These are phyloP conservation scores for Drosophila malerkotliana DNA, from an alignment of 1,140 invertebrate genomes.

Conservation along the genomic window DNA sequence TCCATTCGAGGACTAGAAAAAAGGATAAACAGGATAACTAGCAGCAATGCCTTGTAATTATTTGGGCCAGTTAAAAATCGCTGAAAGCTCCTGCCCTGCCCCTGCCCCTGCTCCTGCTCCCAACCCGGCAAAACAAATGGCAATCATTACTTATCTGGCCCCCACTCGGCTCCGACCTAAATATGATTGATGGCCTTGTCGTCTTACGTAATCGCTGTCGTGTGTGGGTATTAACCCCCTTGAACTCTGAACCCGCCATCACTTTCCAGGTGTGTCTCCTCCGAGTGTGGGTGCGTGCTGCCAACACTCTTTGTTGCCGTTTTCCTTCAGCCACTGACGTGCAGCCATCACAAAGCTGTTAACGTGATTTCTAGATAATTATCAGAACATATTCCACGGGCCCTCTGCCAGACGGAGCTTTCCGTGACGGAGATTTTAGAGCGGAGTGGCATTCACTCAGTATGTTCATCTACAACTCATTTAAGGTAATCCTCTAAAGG, in stretches of 20 bases:
- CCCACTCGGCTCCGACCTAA: conserved; percentile 41
- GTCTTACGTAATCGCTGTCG: conserved; percentile 78
- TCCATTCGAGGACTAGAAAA: neutral
- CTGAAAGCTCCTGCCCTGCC: neutral
- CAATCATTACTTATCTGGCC: conserved; percentile 41
- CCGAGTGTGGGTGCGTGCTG: conserved; percentile 12
- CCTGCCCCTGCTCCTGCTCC: no score
- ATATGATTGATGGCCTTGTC: conserved; percentile 80
- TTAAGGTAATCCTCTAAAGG: no score
- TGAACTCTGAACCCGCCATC: conserved; percentile 33
- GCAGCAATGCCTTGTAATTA: conserved; percentile 27
- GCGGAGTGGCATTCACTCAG: no score
- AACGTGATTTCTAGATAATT: conserved; percentile 52
- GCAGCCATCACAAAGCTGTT: conserved; percentile 58
- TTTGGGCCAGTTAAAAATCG: conserved; percentile 42
- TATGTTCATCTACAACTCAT: no score
- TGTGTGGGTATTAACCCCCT: conserved; percentile 34
- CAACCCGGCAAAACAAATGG: conserved; percentile 20
- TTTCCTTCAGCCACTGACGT: conserved; percentile 49
- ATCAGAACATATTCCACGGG: conserved; percentile 61
- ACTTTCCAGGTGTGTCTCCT: conserved; percentile 65
- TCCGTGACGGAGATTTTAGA: neutral
- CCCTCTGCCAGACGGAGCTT: neutral
- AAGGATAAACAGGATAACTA: neutral
- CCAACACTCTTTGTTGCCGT: conserved; percentile 73